Conservation (phyloP, 1,140 invertebrate genomes). For the Bombus consobrinus region DNA sequence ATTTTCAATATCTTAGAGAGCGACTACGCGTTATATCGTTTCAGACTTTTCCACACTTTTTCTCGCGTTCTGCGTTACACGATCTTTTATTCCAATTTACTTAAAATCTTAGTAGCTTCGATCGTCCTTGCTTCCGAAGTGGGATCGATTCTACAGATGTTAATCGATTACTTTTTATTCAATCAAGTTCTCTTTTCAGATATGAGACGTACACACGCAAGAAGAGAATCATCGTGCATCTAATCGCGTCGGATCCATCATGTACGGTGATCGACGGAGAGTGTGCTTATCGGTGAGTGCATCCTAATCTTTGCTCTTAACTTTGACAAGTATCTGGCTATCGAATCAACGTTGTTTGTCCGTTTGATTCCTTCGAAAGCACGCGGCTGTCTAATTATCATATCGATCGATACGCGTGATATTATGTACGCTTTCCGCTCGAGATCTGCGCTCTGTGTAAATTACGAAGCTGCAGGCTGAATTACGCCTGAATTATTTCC, state of each 20-base stretch:
- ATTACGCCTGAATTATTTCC: background rate
- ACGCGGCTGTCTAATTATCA: constrained; percentile 25
- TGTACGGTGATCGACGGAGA: background rate
- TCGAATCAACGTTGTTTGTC: constrained; percentile 13
- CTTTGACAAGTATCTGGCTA: constrained; percentile 36
- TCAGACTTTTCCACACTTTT: no score
- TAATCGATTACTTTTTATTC: no score
- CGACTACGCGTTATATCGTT: no score
- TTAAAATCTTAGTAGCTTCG: no score
- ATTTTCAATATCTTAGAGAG: no score
- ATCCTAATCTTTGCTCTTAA: constrained; percentile 38
- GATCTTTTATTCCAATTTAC: no score
- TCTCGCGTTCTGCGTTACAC: no score
- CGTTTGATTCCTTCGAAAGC: background rate
- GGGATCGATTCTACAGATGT: background rate
- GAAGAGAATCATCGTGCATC: background rate
- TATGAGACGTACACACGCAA: rapidly evolving
- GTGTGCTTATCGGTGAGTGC: background rate
- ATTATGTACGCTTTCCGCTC: background rate
- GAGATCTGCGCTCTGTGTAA: background rate
- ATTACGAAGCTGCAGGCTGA: background rate
- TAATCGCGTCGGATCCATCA: background rate
- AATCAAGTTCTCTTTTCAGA: background rate
- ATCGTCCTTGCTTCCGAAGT: no score
- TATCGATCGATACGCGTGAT: constrained; percentile 43